Evolutionary conservation across 2,797 vertebrate genomes (phyloP), one percentile per base, ranked within the genome.

Genomic region (Parotocinclus haroldoi): DNA sequence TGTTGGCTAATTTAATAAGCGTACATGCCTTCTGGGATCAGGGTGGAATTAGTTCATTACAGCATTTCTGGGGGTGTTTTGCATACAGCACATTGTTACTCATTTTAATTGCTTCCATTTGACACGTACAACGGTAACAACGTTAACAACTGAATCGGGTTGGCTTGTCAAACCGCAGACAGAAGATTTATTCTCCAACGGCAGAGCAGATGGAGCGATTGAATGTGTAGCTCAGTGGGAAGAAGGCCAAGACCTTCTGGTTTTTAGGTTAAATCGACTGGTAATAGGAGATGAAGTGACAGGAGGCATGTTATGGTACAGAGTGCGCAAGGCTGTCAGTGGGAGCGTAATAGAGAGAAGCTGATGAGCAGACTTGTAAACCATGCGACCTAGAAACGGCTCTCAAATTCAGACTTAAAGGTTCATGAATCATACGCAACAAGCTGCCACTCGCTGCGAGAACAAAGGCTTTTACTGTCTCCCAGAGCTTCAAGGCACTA

Each of bases 81-180:
- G 13, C 18, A 54, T 55, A 54, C 9, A 61, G 27, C 7, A 4
- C 48, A 42, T n/a, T 9, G 69, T 61, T 71, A 44, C 67, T 63
- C 18, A 27, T 60, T 57, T 58, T 37, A 78, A 78, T 40, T 38
- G n/a, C 5, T 27, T 27, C 27, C 27, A 27, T 27, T 27, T 7
- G 19, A 52, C 10, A 16, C 10, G 55, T 58, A 57, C 4, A 46
- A 53, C 63, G 38, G 36, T 54, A 51, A 68, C 61, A 53, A 68
- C 68, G 50, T 67, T 66, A 69, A 71, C 67, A 76, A 68, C 58
- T 52, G 52, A 48, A 66, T 71, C 16, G 39, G 16, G 59, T 7
- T 13, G 40, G 46, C n/a, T 39, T 73, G 68, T 70, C 52, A 66
- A 58, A 64, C 51, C 58, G 56, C 52, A 76, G 72, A 79, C 71